phyloP scores from a whole-genome alignment of 2,113 vertebrate species.

The Istiophorus platypterus region DNA sequence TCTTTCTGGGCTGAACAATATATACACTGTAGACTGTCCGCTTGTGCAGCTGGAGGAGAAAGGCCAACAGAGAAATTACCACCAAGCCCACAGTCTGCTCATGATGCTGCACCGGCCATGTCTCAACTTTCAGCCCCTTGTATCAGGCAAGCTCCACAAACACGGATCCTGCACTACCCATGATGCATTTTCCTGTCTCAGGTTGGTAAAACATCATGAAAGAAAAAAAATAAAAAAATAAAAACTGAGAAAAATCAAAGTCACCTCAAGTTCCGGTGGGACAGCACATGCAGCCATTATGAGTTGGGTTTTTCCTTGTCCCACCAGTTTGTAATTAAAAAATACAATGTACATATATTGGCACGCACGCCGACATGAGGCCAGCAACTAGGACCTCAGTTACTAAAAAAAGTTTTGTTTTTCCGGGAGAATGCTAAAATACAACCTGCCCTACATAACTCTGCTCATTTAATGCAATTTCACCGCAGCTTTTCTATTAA shows the following conservation, averaged over 20 bases:
- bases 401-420: background rate
- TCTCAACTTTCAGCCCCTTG: too few relatives aligned
- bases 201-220: background rate
- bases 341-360: background rate
- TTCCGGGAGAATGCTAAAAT: too few relatives aligned
- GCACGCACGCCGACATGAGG: background rate
- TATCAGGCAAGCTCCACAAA: too few relatives aligned
- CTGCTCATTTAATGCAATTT: slow-evolving; percentile 28
- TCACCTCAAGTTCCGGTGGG: too few relatives aligned
- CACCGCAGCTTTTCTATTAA: slow-evolving; percentile 35
- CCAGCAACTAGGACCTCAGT: slow-evolving; percentile 8
- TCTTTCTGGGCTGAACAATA: slow-evolving; percentile 79
- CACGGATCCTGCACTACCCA: too few relatives aligned
- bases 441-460: slow-evolving; percentile 6
- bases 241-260: background rate
- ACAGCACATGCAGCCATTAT: background rate
- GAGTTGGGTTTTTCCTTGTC: background rate
- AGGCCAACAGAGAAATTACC: too few relatives aligned
- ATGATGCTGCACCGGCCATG: too few relatives aligned
- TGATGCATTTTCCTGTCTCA: too few relatives aligned
- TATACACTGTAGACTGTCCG: slow-evolving; percentile 77
- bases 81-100: background rate
- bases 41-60: slow-evolving; percentile 42
- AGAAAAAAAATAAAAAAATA: too few relatives aligned
- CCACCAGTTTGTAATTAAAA: slow-evolving; percentile 13